Base-by-base conservation (phyloP, 37 sponge, comb jelly and placozoan genomes). In the Halisarca cf. caerulea region DNA sequence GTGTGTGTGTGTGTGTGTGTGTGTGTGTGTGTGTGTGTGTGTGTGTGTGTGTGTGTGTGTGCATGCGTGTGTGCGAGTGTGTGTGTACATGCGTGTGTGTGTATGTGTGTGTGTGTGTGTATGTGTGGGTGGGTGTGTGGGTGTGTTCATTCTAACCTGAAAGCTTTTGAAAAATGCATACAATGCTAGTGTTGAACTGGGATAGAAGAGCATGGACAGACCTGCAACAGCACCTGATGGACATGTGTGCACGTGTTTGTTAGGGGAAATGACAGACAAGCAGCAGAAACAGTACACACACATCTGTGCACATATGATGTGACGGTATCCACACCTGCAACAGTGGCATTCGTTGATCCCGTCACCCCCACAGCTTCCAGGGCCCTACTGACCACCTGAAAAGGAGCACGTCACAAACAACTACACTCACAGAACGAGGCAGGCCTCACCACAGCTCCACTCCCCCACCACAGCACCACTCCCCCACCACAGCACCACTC, bases 181-280 rank as follows among this genome's bases (percentile, higher is more conserved):
- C 34, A 91, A 64, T 24, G 91, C 69, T 2, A 91, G 30, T 27
- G 85, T 3, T 20, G 81, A 43, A 35, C 91, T 91, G 24, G 82
- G 33, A 8, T 83, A 40, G 32, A 84, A 44, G 18, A 32, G 0
- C 91, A 91, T 87, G 32, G 91, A 87, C 2, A 87, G 58, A 14
- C 88, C 91, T 79, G 91, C 91, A 37, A 91, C 36, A n/a, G 80
- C 25, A 62, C 85, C 91, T 90, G 66, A 62, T 28, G 30, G 5
- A 23, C 64, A 62, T 30, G 64, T 62, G 30, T 30, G 30, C 25
- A 62, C 11, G 51, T 47, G 11, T 47, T 6, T 6, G 51, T 47
- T 11, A 47, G 51, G 6, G 51, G 6, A 11, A 14, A 11, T 47
- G 51, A 47, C 51, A 47, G 11, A 14, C 9, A 47, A 15, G 6